Evolutionary conservation across 2,797 vertebrate genomes (phyloP).

Genomic region (Chaenodraco wilsoni): DNA sequence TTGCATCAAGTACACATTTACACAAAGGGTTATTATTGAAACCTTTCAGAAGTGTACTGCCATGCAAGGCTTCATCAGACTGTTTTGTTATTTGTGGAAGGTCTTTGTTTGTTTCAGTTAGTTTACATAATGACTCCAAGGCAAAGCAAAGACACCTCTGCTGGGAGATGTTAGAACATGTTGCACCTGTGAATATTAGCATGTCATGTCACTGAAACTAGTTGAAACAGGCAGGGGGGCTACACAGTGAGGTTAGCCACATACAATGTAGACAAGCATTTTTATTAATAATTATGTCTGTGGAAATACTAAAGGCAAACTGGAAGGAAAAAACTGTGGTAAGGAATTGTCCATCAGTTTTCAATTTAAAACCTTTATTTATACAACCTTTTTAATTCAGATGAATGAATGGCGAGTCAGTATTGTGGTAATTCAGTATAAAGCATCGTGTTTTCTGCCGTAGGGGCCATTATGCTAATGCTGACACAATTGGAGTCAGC

Average conservation of each 20-base stretch:
- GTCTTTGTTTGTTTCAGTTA: constrained; percentile 21
- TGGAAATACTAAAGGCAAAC: background rate
- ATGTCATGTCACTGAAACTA: constrained; percentile 43
- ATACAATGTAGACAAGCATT: constrained; percentile 24
- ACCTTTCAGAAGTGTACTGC: background rate
- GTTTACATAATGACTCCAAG: constrained; percentile 30
- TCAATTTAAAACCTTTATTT: too few species aligned
- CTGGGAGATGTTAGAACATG: constrained; percentile 26
- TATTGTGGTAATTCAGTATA: constrained; percentile 19
- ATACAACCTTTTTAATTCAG: background rate
- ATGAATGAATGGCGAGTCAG: background rate
- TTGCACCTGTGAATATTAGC: constrained; percentile 49
- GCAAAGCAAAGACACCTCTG: constrained; percentile 30
- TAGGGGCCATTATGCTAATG: background rate
- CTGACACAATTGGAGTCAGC: background rate
- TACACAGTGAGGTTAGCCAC: constrained; percentile 10
- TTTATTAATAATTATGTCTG: constrained; percentile 19
- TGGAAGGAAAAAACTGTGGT: background rate
- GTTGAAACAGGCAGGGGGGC: constrained; percentile 29
- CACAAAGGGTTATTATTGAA: background rate
- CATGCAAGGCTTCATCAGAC: background rate
- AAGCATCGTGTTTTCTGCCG: constrained; percentile 15
- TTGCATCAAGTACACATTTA: background rate
- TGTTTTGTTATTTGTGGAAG: background rate
- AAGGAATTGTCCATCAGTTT: background rate